phyloP scores from a whole-genome alignment of 2,888 invertebrate species.

The Parnassius mnemosyne region DNA sequence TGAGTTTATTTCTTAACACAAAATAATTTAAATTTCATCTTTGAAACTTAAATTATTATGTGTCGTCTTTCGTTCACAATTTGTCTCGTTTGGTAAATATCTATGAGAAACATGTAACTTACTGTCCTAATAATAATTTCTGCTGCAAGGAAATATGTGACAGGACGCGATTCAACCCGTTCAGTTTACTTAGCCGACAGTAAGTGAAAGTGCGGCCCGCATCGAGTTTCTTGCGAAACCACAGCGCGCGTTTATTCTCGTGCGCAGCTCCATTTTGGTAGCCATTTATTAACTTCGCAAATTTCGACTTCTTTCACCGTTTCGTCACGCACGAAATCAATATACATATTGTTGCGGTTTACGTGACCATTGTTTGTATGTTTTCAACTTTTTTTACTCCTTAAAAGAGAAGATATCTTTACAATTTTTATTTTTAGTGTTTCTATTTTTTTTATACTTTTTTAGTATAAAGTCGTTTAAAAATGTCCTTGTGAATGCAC shows the following conservation, averaged over 20 bases:
- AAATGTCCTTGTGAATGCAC: too few relatives aligned
- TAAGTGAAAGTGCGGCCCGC: conserved; percentile 58
- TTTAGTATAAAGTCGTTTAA: too few relatives aligned
- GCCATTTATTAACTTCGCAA: conserved; percentile 3
- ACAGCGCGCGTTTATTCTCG: conserved; percentile 9
- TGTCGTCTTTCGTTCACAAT: background rate
- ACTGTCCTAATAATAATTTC: conserved; percentile 1
- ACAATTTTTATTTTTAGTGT: too few relatives aligned
- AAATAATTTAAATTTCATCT: too few relatives aligned
- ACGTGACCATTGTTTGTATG: background rate
- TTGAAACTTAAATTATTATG: too few relatives aligned
- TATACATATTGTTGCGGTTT: background rate
- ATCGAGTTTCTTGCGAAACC: conserved; percentile 32
- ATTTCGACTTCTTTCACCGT: conserved; percentile 7
- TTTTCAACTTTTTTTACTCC: background rate
- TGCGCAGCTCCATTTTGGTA: conserved; percentile 11
- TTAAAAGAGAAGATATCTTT: too few relatives aligned
- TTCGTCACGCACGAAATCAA: background rate
- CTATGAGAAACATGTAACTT: background rate
- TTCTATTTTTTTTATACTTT: too few relatives aligned
- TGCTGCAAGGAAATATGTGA: conserved; percentile 32
- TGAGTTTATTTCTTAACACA: too few relatives aligned
- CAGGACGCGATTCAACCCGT: conserved; percentile 45
- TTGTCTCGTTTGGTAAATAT: too few relatives aligned
- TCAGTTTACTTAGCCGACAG: conserved; percentile 47